Evolutionary conservation across 2,888 invertebrate genomes (phyloP), one percentile per base, ranked within the genome.

Genomic region (Chalcosyrphus nemorum): DNA sequence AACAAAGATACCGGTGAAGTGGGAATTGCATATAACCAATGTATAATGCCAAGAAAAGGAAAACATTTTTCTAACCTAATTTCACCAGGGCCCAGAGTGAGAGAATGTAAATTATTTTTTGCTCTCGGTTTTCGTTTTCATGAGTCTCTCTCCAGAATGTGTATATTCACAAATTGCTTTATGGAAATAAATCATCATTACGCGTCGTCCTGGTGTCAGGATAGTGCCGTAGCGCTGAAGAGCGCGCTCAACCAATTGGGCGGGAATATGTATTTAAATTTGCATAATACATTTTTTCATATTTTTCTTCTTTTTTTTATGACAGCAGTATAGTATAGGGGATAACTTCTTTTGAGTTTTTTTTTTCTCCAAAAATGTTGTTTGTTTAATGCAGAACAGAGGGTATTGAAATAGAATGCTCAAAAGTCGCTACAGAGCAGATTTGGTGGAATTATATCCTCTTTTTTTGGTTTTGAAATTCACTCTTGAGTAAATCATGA

Each of bases 141-240:
- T 9, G 38, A 27, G n/a, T n/a, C 38, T 72, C 45, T 59, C 54
- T 66, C 52, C 35, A 43, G 32, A 50, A 76, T 68, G 52, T 66
- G 24, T 24, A 24, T 24, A 61, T 61, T 70, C 74, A 47, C 68
- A 81, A 81, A 81, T 81, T 75, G 74, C 75, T 70, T 81, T 81
- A 70, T 81, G 70, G 70, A 75, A 81, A 81, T 81, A 81, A 81
- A 81, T 81, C 81, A 81, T 75, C 75, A 75, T 81, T 81, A 75
- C 61, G 68, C 19, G 70, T 70, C 19, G 70, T 70, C 27, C 45
- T 45, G 45, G 27, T 45, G 47, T 35, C 11, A 59, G 54, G 32
- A 29, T 27, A 47, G 24, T 19, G 41, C 21, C 15, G 72, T 52
- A 19, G 32, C 41, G 17, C 38, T 50, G 41, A 41, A 43, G 21